Evolutionary conservation across 2,888 invertebrate genomes (phyloP).

Genomic region (Ochropleura leucogaster): DNA sequence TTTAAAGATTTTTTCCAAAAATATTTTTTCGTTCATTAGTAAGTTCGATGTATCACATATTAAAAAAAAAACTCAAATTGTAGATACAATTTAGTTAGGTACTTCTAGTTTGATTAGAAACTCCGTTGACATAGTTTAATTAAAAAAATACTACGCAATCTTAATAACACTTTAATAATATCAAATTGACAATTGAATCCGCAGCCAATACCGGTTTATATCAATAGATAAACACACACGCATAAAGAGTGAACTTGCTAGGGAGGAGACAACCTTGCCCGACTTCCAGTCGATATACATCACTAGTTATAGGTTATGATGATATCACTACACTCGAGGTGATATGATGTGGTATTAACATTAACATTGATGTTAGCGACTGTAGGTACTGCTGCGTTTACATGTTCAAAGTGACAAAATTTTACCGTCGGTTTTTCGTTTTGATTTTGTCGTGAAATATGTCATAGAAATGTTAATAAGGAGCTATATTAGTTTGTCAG

Average conservation of each 20-base stretch:
- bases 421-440: not conserved
- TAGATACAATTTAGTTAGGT: not conserved
- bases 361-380: constrained; percentile 55
- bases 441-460: not conserved
- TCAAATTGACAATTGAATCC: constrained; percentile 39
- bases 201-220: constrained; percentile 57
- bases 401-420: not conserved
- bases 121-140: not conserved
- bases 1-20: not conserved
- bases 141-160: not conserved
- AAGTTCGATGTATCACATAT: not conserved
- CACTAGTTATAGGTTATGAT: constrained; percentile 75
- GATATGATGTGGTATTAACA: constrained; percentile 67
- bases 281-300: constrained; percentile 77
- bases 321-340: constrained; percentile 67
- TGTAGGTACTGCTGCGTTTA: not conserved
- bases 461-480: not conserved
- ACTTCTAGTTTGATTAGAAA: not conserved
- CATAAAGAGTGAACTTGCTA: constrained; percentile 68
- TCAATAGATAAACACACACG: constrained; percentile 57
- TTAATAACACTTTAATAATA: constrained; percentile 21
- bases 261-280: constrained; percentile 83
- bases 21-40: not conserved
- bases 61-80: not conserved
- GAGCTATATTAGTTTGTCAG: not conserved